Percentiles rank a stretch among this genome's conserved stretches.
Conservation (phyloP, 2,797 vertebrate species). For the Galago senegalensis region DNA sequence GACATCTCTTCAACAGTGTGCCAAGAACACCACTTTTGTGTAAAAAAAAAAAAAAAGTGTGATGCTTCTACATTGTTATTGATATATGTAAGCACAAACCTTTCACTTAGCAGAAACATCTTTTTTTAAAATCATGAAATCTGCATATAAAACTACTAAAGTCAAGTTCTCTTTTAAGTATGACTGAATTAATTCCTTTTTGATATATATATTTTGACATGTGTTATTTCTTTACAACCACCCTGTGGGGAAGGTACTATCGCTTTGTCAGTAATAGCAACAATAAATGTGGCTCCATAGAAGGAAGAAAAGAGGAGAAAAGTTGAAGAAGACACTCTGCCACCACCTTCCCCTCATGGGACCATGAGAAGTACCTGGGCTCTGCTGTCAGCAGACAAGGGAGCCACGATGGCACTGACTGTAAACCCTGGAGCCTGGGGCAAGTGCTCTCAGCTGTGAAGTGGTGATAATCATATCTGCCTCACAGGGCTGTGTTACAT, state of each 20-base stretch:
- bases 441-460: neutral
- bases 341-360: neutral
- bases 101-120: neutral
- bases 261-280: neutral
- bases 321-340: neutral
- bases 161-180: neutral
- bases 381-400: neutral
- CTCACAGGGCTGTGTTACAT: neutral
- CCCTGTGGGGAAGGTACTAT: neutral
- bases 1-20: neutral
- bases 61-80: neutral
- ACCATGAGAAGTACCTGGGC: neutral
- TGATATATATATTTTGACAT: neutral
- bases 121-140: slow-evolving; percentile 49
- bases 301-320: neutral
- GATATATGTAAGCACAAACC: neutral
- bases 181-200: neutral
- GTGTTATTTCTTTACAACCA: neutral
- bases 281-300: neutral
- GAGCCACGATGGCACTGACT: neutral
- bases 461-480: neutral
- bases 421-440: neutral
- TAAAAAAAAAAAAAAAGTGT: neutral
- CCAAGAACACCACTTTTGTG: neutral
- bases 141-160: neutral